Evolutionary conservation across 2,888 invertebrate species (phyloP).

Genomic region (Atethmia centrago): DNA sequence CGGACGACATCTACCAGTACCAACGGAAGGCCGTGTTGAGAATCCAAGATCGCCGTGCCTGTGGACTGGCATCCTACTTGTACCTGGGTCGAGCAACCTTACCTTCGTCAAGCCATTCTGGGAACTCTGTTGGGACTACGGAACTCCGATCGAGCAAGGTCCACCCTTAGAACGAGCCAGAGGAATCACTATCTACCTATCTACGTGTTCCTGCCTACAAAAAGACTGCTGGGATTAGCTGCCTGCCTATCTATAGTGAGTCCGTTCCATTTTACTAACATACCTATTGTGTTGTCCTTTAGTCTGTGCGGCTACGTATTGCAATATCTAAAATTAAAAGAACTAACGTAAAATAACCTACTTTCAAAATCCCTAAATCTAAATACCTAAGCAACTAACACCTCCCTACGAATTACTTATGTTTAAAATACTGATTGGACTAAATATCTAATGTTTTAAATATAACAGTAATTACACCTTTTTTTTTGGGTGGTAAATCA

Average conservation of each 20-base stretch:
- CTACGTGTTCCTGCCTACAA: no score
- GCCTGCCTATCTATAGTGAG: constrained; percentile 14
- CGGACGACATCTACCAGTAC: constrained; percentile 4
- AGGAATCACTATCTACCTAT: neutral
- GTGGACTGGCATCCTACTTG: constrained; percentile 5
- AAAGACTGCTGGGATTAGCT: constrained; percentile 5
- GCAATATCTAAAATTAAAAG: no score
- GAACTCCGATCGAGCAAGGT: constrained; percentile 7
- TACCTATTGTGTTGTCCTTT: neutral
- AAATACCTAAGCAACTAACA: no score
- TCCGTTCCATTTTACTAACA: constrained; percentile 16
- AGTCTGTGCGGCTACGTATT: no score
- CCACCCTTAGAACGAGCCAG: neutral
- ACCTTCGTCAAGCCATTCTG: neutral
- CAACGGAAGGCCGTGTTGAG: neutral
- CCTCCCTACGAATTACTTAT: no score
- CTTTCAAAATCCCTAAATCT: no score
- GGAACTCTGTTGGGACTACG: neutral
- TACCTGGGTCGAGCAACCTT: no score
- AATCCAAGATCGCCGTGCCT: constrained; percentile 2
- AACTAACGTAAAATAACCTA: no score
- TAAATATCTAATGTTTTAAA: no score
- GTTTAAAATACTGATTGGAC: no score
- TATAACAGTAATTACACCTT: no score
- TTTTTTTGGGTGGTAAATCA: no score